Percentiles rank a stretch among this genome's conserved stretches.
These are phyloP conservation scores for Arvicanthis niloticus DNA, from an alignment of 2,113 vertebrate species.

Conservation along the genomic window DNA sequence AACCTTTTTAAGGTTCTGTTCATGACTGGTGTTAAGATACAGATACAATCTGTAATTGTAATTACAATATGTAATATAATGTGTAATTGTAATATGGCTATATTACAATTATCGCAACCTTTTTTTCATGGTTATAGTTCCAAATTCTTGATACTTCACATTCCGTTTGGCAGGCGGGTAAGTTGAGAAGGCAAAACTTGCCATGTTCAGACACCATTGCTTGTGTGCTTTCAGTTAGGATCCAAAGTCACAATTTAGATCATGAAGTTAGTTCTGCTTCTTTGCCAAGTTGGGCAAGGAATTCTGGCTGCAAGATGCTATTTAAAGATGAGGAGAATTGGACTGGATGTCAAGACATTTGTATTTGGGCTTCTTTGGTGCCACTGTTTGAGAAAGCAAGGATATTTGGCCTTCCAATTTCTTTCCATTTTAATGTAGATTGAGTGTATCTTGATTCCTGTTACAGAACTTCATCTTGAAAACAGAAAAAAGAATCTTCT, in stretches of 20 bases:
- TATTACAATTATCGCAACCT: slow-evolving; percentile 19
- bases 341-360: slow-evolving; percentile 67
- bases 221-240: slow-evolving; percentile 54
- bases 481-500: slow-evolving; percentile 41
- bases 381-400: slow-evolving; percentile 68
- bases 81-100: background rate
- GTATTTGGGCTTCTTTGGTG: slow-evolving; percentile 52
- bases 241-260: slow-evolving; percentile 69
- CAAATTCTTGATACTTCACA: slow-evolving; percentile 16
- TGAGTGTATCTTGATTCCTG: slow-evolving; percentile 8
- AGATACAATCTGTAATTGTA: background rate
- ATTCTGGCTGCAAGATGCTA: slow-evolving; percentile 56
- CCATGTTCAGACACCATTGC: slow-evolving; percentile 64
- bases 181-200: slow-evolving; percentile 34
- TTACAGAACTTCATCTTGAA: slow-evolving; percentile 57
- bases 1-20: slow-evolving; percentile 10
- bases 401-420: slow-evolving; percentile 63
- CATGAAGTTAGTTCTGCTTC: background rate
- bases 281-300: slow-evolving; percentile 74
- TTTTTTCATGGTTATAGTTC: slow-evolving; percentile 44
- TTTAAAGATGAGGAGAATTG: slow-evolving; percentile 44
- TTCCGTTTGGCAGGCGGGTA: slow-evolving; percentile 50
- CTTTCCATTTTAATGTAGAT: slow-evolving; percentile 78
- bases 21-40: slow-evolving; percentile 29
- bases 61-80: too few species aligned